phyloP scores from a whole-genome alignment of 1,140 invertebrate species.

The Aphis gossypii region DNA sequence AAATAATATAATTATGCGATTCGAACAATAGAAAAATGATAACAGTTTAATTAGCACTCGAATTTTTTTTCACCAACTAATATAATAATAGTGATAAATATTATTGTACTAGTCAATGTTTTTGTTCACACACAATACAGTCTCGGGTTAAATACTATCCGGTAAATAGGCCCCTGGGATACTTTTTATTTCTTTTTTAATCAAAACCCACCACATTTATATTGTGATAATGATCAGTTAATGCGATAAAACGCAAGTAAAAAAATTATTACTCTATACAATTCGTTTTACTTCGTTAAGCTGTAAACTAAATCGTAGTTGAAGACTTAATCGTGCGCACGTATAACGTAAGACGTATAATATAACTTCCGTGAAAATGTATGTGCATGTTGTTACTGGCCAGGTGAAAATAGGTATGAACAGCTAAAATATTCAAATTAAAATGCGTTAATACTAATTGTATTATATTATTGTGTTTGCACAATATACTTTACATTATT shows the following conservation, averaged over 20 bases:
- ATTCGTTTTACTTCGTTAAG: neutral
- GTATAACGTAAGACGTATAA: neutral
- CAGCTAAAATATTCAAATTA: neutral
- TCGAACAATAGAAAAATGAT: conserved; percentile 1
- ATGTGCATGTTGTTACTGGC: neutral
- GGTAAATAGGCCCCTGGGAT: neutral
- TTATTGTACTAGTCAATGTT: neutral
- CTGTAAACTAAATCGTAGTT: neutral
- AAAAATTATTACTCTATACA: neutral
- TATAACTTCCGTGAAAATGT: neutral
- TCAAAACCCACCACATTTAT: neutral
- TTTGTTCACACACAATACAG: conserved; percentile 1
- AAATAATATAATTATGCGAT: neutral
- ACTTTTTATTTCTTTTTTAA: neutral
- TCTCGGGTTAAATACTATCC: neutral
- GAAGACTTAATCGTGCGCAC: too few species aligned
- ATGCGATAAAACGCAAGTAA: neutral
- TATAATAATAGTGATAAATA: neutral
- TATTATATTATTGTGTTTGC: neutral
- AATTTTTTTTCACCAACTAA: neutral
- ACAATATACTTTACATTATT: neutral
- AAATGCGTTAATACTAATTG: neutral
- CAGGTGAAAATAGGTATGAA: neutral
- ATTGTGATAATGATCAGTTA: neutral
- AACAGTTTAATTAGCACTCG: neutral